phyloP scores from a whole-genome alignment of 2,888 invertebrate genomes.

The Callyntrura guangdongensis region DNA sequence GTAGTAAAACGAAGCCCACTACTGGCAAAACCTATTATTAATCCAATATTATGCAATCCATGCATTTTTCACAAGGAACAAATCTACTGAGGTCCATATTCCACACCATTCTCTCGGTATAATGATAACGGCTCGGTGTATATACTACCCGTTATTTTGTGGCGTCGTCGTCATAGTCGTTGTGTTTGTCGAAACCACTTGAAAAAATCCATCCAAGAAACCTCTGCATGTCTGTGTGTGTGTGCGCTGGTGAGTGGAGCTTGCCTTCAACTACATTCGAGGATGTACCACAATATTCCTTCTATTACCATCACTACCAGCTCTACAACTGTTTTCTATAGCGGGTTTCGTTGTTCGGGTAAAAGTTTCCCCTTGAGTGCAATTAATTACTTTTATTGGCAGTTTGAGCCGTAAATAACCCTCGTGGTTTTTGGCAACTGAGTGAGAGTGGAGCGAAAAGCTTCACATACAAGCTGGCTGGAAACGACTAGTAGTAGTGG shows the following conservation, averaged over 20 bases:
- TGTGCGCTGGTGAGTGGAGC: not conserved
- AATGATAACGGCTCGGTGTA: not conserved
- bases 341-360: conserved; percentile 47
- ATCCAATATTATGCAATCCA: not conserved
- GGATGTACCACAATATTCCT: too few species aligned
- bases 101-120: not conserved
- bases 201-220: conserved; percentile 69
- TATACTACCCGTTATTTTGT: not conserved
- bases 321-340: not conserved
- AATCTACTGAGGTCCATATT: not conserved
- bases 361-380: conserved; percentile 82
- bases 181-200: conserved; percentile 73
- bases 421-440: conserved; percentile 80
- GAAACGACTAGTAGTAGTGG: too few species aligned
- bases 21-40: not conserved
- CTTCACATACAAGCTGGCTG: conserved; percentile 29
- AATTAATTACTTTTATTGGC: conserved; percentile 84
- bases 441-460: conserved; percentile 60
- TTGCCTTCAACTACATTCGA: not conserved
- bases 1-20: too few species aligned
- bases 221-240: not conserved
- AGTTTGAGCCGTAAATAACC: conserved; percentile 83
- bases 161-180: not conserved
- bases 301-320: not conserved
- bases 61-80: not conserved